Base-by-base conservation (phyloP, 2,113 vertebrate species). In the Syngnathoides biaculeatus region DNA sequence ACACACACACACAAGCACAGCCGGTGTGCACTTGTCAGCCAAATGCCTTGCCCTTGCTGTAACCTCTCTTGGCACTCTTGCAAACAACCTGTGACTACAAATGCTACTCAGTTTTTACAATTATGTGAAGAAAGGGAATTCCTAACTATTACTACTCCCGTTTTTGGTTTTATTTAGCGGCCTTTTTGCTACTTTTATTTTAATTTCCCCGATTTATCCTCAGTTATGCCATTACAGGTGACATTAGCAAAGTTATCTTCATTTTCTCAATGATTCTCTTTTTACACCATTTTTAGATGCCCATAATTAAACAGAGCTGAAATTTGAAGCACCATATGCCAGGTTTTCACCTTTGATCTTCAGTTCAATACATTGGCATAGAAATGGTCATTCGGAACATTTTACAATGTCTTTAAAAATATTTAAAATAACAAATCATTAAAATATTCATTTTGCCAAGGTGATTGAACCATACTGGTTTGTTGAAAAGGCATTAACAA, bases 41-140 rank as follows among this genome's bases (percentile, higher is more conserved):
- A 88, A 87, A 83, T 86, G 78, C 82, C 77, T 85, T 75, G 83
- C 68, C 81, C 85, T 89, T 71, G 81, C 78, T 74, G 63, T 61
- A 63, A 80, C 77, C 77, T 80, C 82, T 85, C 80, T 83, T 88
- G 89, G 86, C 86, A 79, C 64, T 74, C 65, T 77, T 81, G 79
- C 83, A 77, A 43, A 56, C 69, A 4, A 35, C 53, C 66, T 47
- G 70, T 43, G 60, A 62, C 60, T 15, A 1, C 55, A 57, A 57
- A 57, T 57, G 3, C 26, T 14, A 57, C 30, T 57, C 55, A 30
- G 30, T 57, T 57, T 57, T 22, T 26, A 26, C 22, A 8, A 24
- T 24, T 43, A 42, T 62, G 39, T 7, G 22, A 61, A 22, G 59
- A 12, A 22, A 40, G 58, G 38, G 35, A 39, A 13, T 15, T 43